Conservation (phyloP, 2,888 invertebrate species). For the Cryptops parisi region DNA sequence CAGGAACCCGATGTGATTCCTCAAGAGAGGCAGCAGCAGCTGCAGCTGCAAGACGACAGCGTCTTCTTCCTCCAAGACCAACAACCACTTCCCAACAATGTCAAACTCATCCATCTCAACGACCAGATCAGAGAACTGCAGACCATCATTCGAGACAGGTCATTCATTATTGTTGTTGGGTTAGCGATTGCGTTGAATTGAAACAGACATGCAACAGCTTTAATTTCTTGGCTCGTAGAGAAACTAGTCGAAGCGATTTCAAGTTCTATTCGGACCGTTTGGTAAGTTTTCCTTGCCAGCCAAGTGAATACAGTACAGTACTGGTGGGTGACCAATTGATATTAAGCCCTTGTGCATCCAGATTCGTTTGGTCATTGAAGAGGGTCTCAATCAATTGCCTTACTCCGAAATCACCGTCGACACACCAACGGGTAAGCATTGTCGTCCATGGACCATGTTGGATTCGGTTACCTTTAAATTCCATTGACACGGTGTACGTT, state of each 20-base stretch:
- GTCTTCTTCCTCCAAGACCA: no score
- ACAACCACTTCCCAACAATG: no score
- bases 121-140: constrained; percentile 32
- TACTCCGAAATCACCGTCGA: constrained; percentile 78
- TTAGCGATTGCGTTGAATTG: background rate
- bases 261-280: constrained; percentile 97
- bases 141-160: constrained; percentile 37
- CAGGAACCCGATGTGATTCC: no score
- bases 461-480: background rate
- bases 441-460: background rate
- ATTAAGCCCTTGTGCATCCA: no score
- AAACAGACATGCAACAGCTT: background rate
- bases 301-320: no score
- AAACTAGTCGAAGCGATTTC: constrained; percentile 85
- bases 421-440: constrained; percentile 61
- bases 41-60: no score
- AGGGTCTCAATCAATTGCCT: constrained; percentile 91
- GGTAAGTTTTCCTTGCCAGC: constrained; percentile 41
- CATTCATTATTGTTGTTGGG: constrained; percentile 19
- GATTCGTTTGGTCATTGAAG: constrained; percentile 93
- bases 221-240: constrained; percentile 41
- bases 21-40: no score
- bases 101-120: constrained; percentile 24
- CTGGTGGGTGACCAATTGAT: background rate
- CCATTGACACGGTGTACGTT: background rate